A percentile compares a stretch with the other conserved stretches of the same genome.
Evolutionary conservation across 2,797 vertebrate genomes (phyloP).

Genomic region (Bryconaethiops microstoma): DNA sequence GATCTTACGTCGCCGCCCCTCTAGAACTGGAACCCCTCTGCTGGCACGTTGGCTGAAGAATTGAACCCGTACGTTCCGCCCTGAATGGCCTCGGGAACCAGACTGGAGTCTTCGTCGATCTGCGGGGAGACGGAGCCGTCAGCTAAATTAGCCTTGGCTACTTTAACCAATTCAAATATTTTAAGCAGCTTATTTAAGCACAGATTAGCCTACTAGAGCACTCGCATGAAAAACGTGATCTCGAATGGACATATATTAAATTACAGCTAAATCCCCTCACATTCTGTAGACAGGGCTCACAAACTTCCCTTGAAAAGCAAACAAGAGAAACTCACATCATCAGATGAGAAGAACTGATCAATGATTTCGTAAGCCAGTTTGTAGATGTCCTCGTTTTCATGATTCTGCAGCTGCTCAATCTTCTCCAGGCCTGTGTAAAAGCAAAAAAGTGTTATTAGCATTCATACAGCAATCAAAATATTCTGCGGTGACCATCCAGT

Average conservation of each 20-base stretch:
- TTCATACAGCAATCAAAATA: too few relatives aligned
- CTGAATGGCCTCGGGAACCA: constrained; percentile 97
- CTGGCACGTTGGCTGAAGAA: constrained; percentile 98
- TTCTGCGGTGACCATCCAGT: too few relatives aligned
- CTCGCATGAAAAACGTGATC: neutral
- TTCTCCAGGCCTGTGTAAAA: constrained; percentile 90
- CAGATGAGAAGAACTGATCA: constrained; percentile 99
- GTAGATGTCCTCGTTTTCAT: constrained; percentile 99
- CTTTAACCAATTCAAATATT: neutral
- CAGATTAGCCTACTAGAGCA: neutral
- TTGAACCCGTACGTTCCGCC: constrained; percentile 98
- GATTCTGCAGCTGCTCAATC: constrained; percentile 97
- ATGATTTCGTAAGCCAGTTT: constrained; percentile 99
- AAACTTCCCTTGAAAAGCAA: neutral
- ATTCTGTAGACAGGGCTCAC: neutral
- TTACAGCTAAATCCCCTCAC: neutral
- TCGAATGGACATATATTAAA: neutral
- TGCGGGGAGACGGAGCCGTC: constrained; percentile 56
- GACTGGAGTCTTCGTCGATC: constrained; percentile 98
- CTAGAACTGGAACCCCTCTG: constrained; percentile 99
- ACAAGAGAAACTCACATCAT: constrained; percentile 83
- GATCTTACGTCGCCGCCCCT: constrained; percentile 80
- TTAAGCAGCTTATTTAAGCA: neutral
- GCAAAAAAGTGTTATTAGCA: neutral
- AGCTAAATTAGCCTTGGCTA: neutral